Evolutionary conservation across 1,140 invertebrate species (phyloP), one percentile per base, ranked within the genome.

Genomic region (Teleogryllus occipitalis): DNA sequence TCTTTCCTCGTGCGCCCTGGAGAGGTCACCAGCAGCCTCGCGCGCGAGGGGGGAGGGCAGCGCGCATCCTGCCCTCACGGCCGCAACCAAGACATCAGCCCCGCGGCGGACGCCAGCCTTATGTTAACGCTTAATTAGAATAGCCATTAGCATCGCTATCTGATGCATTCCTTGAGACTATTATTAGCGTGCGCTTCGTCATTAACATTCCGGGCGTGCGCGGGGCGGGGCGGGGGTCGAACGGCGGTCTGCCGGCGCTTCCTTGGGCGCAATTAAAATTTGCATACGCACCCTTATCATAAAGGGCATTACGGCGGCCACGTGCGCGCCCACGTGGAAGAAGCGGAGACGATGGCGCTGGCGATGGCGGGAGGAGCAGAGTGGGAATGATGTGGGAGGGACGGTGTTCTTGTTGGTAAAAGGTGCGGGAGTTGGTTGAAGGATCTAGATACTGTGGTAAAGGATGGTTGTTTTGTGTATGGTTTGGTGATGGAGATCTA

Each of bases 111-210:
- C 54, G 10, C 18, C 54, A 65, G 54, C 54, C 54, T 65, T 65
- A 65, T 65, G 54, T 65, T 65, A 65, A 65, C 54, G 54, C 54
- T 65, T 65, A 65, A 65, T 65, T 65, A 65, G 54, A 18, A 65
- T 65, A 65, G 18, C 54, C 54, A 65, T 65, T 65, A 65, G 54
- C 54, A 65, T 65, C 10, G 54, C 54, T 65, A 65, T 65, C 54
- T 65, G 54, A 65, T 65, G 54, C 54, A 65, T 65, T 65, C 18
- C 54, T 18, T 7, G 18, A 65, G 54, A 14, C 54, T 65, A 65
- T 65, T 65, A 65, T 65, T 65, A 65, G 10, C 54, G 10, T 18
- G 18, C 54, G 54, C 54, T 18, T 18, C 10, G 18, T 18, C 18
- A 65, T 65, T 65, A 65, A 65, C 54, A 65, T 65, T 14, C 54